Percentiles rank a stretch among this genome's conserved stretches.
phyloP scores from a whole-genome alignment of 1,140 invertebrate species.

The Bombus sibiricus region DNA sequence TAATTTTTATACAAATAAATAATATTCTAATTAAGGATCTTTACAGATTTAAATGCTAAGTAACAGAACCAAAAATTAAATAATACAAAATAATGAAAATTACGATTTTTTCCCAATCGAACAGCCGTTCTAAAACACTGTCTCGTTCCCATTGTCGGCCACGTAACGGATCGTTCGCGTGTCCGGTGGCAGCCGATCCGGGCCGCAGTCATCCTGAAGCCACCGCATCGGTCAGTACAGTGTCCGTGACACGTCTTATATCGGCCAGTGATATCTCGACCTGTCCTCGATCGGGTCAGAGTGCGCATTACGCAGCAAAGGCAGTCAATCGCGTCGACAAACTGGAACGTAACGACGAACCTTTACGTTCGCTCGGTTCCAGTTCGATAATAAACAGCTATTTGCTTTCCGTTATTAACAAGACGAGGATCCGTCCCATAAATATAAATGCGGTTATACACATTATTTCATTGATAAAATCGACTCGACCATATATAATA shows the following conservation, averaged over 20 bases:
- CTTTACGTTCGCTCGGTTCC: not conserved
- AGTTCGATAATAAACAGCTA: not conserved
- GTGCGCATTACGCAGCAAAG: constrained; percentile 12
- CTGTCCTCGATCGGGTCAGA: constrained; percentile 31
- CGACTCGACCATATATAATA: not conserved
- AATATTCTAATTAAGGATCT: too few relatives aligned
- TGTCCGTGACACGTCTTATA: constrained; percentile 40
- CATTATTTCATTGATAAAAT: not conserved
- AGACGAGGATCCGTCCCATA: not conserved
- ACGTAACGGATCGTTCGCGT: constrained; percentile 30
- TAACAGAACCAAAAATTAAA: not conserved
- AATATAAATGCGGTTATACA: too few relatives aligned
- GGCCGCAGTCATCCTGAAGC: constrained; percentile 26
- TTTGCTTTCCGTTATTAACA: not conserved
- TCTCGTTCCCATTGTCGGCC: constrained; percentile 17
- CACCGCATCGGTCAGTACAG: constrained; percentile 18
- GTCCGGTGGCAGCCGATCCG: not conserved
- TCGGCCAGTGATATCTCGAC: constrained; percentile 31
- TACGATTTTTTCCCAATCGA: not conserved
- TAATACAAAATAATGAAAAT: not conserved
- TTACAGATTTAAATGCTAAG: too few relatives aligned
- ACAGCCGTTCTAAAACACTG: not conserved
- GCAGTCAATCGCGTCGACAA: constrained; percentile 11
- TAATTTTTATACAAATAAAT: too few relatives aligned
- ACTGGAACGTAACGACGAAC: constrained; percentile 2